Evolutionary conservation across 2,797 vertebrate species (phyloP).

Genomic region (Lepidocolaptes lacrymiger): DNA sequence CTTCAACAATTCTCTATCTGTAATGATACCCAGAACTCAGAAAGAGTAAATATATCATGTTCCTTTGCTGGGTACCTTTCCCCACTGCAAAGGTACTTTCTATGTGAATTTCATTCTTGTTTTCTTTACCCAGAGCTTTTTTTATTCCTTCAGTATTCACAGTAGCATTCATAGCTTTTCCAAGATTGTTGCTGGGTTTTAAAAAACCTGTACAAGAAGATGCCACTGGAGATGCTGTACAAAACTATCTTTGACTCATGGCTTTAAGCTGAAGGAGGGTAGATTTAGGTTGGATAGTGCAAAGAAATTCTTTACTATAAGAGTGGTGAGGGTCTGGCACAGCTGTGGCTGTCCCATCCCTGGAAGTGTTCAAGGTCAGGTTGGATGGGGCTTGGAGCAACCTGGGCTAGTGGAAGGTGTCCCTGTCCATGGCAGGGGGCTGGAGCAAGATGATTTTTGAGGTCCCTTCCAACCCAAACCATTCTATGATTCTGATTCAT

Average conservation of each 20-base stretch:
- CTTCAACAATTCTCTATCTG: neutral
- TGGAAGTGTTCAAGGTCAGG: neutral
- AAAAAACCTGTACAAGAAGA: neutral
- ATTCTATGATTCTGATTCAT: neutral
- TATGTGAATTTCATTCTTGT: neutral
- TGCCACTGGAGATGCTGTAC: neutral
- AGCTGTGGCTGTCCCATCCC: neutral
- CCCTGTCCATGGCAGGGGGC: accelerated
- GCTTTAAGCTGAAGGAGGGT: neutral
- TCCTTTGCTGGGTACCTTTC: neutral
- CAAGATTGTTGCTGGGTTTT: neutral
- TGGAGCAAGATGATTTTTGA: neutral
- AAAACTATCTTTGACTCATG: neutral
- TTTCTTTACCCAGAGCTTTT: neutral
- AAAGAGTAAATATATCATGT: neutral
- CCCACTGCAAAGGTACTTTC: neutral
- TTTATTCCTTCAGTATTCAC: neutral
- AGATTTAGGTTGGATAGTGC: accelerated
- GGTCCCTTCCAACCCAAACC: neutral
- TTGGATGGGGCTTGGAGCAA: accelerated
- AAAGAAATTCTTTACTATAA: neutral
- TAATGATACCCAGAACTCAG: neutral
- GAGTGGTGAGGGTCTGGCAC: accelerated
- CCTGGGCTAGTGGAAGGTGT: accelerated
- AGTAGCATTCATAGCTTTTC: neutral